Evolutionary conservation across 1,140 invertebrate genomes (phyloP).

Genomic region (Liolophura sinensis): DNA sequence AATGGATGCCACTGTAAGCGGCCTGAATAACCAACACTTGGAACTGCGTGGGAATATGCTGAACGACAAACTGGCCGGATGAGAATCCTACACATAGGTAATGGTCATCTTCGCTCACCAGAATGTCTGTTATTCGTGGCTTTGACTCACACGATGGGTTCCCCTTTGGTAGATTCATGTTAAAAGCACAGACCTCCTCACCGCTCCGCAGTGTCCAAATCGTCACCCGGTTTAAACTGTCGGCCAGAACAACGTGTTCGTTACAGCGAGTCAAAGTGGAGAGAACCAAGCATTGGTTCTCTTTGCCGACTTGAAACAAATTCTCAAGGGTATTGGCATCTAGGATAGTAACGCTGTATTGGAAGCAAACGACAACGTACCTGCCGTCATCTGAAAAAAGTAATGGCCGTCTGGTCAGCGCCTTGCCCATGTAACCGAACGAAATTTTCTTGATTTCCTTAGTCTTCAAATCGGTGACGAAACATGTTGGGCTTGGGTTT

Average conservation of each 20-base stretch:
- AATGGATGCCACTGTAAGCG: slow-evolving; percentile 4
- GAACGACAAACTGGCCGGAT: slow-evolving; percentile 14
- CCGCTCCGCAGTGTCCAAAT: too few relatives aligned
- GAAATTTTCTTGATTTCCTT: too few relatives aligned
- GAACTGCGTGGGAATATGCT: slow-evolving; percentile 23
- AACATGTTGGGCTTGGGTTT: too few relatives aligned
- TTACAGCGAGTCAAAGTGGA: slow-evolving; percentile 20
- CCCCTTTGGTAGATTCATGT: too few relatives aligned
- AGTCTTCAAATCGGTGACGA: too few relatives aligned
- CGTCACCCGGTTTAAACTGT: too few relatives aligned
- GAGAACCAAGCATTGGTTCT: slow-evolving; percentile 14
- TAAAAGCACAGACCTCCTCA: too few relatives aligned
- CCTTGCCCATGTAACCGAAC: too few relatives aligned
- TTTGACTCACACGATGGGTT: too few relatives aligned
- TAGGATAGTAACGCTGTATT: slow-evolving; percentile 14
- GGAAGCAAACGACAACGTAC: slow-evolving; percentile 12
- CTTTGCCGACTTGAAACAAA: slow-evolving; percentile 2
- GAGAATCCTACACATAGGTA: slow-evolving; percentile 19
- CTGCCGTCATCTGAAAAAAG: slow-evolving; percentile 19
- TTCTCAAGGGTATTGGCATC: slow-evolving; percentile 2
- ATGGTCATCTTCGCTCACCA: slow-evolving; percentile 29
- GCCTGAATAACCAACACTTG: slow-evolving; percentile 15
- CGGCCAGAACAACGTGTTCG: slow-evolving; percentile 22
- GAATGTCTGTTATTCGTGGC: slow-evolving; percentile 7
- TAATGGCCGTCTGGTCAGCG: slow-evolving; percentile 6